These are phyloP conservation scores for Drosophila subobscura DNA, from an alignment of 1,140 invertebrate species.

Conservation along the genomic window DNA sequence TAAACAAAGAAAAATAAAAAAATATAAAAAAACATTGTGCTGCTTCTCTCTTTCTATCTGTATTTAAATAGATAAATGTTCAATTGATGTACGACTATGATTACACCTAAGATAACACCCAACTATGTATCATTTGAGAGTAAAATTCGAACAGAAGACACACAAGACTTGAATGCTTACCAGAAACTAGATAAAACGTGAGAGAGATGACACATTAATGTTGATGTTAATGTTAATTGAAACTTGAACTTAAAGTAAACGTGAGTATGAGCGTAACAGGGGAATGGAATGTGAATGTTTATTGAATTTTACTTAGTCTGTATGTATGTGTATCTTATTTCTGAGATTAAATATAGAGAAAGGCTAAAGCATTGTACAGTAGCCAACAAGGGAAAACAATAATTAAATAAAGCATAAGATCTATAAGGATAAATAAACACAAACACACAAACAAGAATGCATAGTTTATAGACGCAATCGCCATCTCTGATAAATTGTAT, in stretches of 20 bases:
- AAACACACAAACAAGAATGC: conserved; percentile 36
- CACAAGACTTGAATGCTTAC: conserved; percentile 72
- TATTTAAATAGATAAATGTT: conserved; percentile 7
- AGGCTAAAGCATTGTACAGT: conserved; percentile 45
- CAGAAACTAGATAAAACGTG: conserved; percentile 39
- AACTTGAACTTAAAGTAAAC: conserved; percentile 21
- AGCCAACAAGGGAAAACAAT: conserved; percentile 42
- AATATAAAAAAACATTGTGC: too few relatives aligned
- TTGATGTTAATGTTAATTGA: conserved; percentile 66
- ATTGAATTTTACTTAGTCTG: conserved; percentile 51
- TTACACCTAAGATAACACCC: background rate
- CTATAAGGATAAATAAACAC: conserved; percentile 16
- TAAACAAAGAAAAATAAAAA: conserved; percentile 43
- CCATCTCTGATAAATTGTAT: conserved; percentile 52
- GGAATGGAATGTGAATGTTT: conserved; percentile 29
- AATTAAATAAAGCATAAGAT: conserved; percentile 47
- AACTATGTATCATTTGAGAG: background rate
- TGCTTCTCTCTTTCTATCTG: conserved; percentile 30
- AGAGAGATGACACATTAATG: background rate
- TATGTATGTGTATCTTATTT: conserved; percentile 25
- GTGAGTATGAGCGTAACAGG: conserved; percentile 19
- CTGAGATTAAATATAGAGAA: conserved; percentile 35
- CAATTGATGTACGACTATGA: conserved; percentile 27
- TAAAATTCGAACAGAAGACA: conserved; percentile 42
- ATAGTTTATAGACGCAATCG: conserved; percentile 48